These are phyloP conservation scores for Hydrozoanthus tunicans DNA, from an alignment of 64 coral and sea anemone species.

Conservation along the genomic window DNA sequence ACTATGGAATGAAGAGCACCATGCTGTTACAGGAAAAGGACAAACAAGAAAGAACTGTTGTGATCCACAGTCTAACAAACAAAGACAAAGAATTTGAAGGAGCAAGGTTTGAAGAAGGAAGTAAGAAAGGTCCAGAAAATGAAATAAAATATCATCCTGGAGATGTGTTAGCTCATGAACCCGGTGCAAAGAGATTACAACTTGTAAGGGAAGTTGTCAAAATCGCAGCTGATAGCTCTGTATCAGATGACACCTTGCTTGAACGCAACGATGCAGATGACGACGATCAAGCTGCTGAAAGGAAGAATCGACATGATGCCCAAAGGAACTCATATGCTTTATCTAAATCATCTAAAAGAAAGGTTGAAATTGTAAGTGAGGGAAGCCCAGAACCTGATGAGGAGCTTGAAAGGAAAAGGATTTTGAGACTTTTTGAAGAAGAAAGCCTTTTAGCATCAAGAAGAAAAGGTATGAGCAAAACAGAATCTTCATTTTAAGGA, in stretches of 20 bases:
- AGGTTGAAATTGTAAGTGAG: conserved; percentile 14
- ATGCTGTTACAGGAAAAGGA: neutral
- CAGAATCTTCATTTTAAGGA: neutral
- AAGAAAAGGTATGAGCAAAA: conserved; percentile 10
- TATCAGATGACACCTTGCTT: conserved; percentile 35
- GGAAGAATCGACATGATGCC: neutral
- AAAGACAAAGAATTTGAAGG: neutral
- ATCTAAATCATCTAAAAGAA: neutral
- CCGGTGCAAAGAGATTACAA: neutral
- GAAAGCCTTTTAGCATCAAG: neutral
- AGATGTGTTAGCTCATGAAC: neutral
- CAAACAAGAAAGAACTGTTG: conserved; percentile 1
- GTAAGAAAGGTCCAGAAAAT: neutral
- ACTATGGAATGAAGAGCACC: neutral
- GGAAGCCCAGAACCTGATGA: neutral
- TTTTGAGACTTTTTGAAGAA: conserved; percentile 2
- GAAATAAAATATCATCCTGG: neutral
- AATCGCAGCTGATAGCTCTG: conserved; percentile 46
- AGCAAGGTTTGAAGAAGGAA: neutral
- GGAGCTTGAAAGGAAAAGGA: conserved; percentile 6
- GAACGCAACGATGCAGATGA: neutral
- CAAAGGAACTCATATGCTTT: neutral
- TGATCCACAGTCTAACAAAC: neutral
- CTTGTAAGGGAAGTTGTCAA: conserved; percentile 1
- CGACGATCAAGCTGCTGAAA: neutral